Evolutionary conservation across 2,113 vertebrate genomes (phyloP).

Genomic region (Bubo blakistoni): DNA sequence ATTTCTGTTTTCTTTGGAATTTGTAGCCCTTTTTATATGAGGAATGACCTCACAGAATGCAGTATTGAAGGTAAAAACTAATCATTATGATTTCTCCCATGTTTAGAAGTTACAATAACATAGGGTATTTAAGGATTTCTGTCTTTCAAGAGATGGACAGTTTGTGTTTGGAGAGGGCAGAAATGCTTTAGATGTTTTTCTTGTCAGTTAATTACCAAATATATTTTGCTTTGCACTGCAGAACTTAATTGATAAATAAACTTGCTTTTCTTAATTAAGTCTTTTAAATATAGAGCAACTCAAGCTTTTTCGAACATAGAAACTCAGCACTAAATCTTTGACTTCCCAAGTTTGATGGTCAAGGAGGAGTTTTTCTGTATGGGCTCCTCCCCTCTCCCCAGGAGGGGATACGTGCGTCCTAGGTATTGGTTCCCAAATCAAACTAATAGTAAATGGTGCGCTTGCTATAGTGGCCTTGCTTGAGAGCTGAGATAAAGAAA

Average conservation of each 20-base stretch:
- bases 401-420: accelerated
- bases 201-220: not conserved
- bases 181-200: not conserved
- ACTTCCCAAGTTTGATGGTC: not conserved
- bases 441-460: not conserved
- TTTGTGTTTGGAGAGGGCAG: not conserved
- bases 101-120: not conserved
- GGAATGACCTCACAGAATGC: not conserved
- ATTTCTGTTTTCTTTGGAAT: not conserved
- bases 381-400: not conserved
- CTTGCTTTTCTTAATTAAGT: not conserved
- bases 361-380: not conserved
- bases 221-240: not conserved
- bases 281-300: not conserved
- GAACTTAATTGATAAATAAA: not conserved
- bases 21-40: not conserved
- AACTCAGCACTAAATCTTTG: not conserved
- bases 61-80: not conserved
- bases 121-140: not conserved
- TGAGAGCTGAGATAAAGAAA: not conserved
- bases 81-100: not conserved
- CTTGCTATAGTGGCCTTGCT: not conserved
- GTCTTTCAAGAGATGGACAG: not conserved
- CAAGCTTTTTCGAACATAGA: not conserved
- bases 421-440: not conserved